A percentile compares a stretch with the other conserved stretches of the same genome.
phyloP scores from a whole-genome alignment of 2,113 vertebrate species.

The Aptenodytes forsteri region DNA sequence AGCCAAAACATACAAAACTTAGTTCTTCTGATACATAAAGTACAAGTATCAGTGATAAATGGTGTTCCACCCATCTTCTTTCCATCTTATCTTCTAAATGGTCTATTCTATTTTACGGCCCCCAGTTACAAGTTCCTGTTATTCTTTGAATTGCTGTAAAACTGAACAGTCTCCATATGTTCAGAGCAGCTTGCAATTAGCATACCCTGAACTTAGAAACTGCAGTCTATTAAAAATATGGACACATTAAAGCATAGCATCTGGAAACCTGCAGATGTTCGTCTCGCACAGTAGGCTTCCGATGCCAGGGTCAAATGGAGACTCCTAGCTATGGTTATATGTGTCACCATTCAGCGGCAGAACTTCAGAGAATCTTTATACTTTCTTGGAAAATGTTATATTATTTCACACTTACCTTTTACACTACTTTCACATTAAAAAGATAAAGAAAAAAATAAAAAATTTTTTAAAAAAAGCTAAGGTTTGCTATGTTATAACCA shows the following conservation, averaged over 20 bases:
- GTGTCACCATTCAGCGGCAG: not conserved
- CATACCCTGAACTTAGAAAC: not conserved
- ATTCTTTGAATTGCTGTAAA: not conserved
- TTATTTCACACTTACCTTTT: not conserved
- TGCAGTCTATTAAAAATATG: not conserved
- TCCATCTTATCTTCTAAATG: not conserved
- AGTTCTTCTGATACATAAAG: not conserved
- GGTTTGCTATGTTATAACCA: not conserved
- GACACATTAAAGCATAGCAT: not conserved
- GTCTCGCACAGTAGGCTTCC: not conserved
- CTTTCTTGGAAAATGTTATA: not conserved
- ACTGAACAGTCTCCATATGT: not conserved
- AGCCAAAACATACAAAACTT: not conserved
- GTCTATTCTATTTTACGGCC: not conserved
- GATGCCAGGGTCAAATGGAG: not conserved
- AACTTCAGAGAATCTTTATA: not conserved
- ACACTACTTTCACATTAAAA: not conserved
- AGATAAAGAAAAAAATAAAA: not conserved
- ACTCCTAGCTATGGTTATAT: not conserved
- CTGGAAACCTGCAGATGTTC: not conserved
- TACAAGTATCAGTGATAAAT: not conserved
- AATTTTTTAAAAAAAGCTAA: not conserved
- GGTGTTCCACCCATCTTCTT: not conserved
- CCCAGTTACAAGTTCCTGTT: not conserved
- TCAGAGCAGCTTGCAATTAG: slow-evolving; percentile 18